Evolutionary conservation across 1,140 invertebrate genomes (phyloP).

Genomic region (Zaprionus gabonicus): DNA sequence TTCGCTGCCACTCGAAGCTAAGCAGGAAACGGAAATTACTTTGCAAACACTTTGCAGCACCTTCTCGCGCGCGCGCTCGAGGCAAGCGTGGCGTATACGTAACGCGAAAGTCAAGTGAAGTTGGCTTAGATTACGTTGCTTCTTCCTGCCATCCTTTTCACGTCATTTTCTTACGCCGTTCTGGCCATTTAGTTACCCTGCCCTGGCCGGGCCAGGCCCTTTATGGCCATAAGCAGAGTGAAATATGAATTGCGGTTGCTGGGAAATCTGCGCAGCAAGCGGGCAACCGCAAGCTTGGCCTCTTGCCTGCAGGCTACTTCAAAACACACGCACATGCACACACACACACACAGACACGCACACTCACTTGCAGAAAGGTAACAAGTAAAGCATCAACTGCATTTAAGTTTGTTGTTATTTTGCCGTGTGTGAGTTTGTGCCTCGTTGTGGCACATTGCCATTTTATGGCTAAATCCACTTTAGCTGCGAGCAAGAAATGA

Average conservation of each 20-base stretch:
- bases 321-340: slow-evolving; percentile 15
- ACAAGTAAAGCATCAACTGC: slow-evolving; percentile 79
- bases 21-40: slow-evolving; percentile 83
- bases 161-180: slow-evolving; percentile 73
- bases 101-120: slow-evolving; percentile 66
- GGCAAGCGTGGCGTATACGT: slow-evolving; percentile 55
- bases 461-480: slow-evolving; percentile 83
- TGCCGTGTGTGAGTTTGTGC: slow-evolving; percentile 52
- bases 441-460: slow-evolving; percentile 68
- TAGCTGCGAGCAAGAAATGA: slow-evolving; percentile 54
- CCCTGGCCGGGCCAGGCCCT: slow-evolving; percentile 42
- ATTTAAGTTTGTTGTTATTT: slow-evolving; percentile 79
- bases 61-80: slow-evolving; percentile 39
- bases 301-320: slow-evolving; percentile 51
- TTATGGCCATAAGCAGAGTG: slow-evolving; percentile 74
- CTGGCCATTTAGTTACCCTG: slow-evolving; percentile 52
- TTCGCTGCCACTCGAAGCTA: slow-evolving; percentile 68
- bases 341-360: slow-evolving; percentile 13
- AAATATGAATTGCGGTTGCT: slow-evolving; percentile 82
- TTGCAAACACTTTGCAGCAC: slow-evolving; percentile 79
- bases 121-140: slow-evolving; percentile 28
- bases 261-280: slow-evolving; percentile 62
- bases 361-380: slow-evolving; percentile 29
- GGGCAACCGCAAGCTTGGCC: slow-evolving; percentile 29
- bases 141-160: slow-evolving; percentile 46